Percentiles rank a stretch among this genome's conserved stretches.
Conservation (phyloP, 1,140 invertebrate genomes). For the Meteorus sp. region DNA sequence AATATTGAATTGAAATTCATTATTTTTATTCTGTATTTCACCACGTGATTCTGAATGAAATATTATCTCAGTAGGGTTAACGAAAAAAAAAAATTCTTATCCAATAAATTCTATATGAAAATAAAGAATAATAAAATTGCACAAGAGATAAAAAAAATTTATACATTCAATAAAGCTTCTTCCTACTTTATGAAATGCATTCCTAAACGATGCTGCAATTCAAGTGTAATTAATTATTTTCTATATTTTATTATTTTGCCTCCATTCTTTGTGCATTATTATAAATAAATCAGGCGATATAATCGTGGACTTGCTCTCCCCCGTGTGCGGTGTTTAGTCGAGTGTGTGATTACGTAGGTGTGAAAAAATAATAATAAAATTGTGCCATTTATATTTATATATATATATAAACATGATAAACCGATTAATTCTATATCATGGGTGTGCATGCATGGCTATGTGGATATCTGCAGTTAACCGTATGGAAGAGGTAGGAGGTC, state of each 20-base stretch:
- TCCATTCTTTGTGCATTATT: not conserved
- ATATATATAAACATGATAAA: not conserved
- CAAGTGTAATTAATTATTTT: not conserved
- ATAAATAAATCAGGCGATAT: not conserved
- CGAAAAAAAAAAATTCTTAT: too few relatives aligned
- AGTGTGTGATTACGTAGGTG: not conserved
- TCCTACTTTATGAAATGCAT: not conserved
- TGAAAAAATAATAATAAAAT: too few relatives aligned
- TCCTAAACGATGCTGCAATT: too few relatives aligned
- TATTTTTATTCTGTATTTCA: not conserved
- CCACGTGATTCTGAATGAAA: too few relatives aligned
- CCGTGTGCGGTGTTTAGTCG: too few relatives aligned
- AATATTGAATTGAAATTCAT: not conserved
- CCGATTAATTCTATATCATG: conserved; percentile 3
- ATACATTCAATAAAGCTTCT: too few relatives aligned
- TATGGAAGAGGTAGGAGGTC: not conserved
- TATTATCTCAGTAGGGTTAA: too few relatives aligned
- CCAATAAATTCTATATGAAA: too few relatives aligned
- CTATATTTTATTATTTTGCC: not conserved
- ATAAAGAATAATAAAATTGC: too few relatives aligned
- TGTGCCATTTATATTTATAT: too few relatives aligned
- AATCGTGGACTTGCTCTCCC: too few relatives aligned
- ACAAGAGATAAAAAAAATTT: too few relatives aligned
- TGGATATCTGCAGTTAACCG: not conserved
- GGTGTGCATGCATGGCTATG: not conserved